A percentile compares a stretch with the other conserved stretches of the same genome.
phyloP scores from a whole-genome alignment of 1,140 invertebrate species.

The Berghia stephanieae region DNA sequence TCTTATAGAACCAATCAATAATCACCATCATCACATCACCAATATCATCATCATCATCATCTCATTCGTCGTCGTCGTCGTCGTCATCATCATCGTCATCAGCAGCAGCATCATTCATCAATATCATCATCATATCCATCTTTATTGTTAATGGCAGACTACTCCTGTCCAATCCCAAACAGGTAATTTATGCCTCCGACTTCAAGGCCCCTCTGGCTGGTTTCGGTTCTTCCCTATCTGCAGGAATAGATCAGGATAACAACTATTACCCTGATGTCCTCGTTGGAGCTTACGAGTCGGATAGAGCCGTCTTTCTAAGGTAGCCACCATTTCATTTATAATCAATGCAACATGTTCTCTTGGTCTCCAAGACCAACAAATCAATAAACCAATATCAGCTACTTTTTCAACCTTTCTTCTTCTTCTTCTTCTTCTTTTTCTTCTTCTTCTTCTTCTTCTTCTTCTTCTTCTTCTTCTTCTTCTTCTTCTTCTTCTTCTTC shows the following conservation, averaged over 20 bases:
- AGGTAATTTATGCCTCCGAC: constrained; percentile 56
- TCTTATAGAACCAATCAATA: too few relatives aligned
- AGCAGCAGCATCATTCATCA: neutral
- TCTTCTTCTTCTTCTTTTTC: neutral
- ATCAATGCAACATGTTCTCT: neutral
- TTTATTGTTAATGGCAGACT: neutral
- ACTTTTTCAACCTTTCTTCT: too few relatives aligned
- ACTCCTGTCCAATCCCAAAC: neutral
- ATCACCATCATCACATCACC: too few relatives aligned
- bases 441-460: neutral
- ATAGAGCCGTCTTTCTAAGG: constrained; percentile 69
- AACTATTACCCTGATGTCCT: constrained; percentile 65
- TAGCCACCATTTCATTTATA: constrained; percentile 61
- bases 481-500: neutral
- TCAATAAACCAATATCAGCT: too few relatives aligned
- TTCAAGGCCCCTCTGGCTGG: constrained; percentile 38
- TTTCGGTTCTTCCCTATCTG: constrained; percentile 63
- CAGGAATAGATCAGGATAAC: constrained; percentile 61
- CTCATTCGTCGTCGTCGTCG: too few relatives aligned
- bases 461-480: neutral
- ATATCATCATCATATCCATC: neutral
- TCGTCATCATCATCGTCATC: neutral
- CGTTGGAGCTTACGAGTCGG: constrained; percentile 60
- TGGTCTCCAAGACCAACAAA: too few relatives aligned
- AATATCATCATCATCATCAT: too few relatives aligned